Evolutionary conservation across 2,113 vertebrate species (phyloP).

Genomic region (Chaetodon auriga): DNA sequence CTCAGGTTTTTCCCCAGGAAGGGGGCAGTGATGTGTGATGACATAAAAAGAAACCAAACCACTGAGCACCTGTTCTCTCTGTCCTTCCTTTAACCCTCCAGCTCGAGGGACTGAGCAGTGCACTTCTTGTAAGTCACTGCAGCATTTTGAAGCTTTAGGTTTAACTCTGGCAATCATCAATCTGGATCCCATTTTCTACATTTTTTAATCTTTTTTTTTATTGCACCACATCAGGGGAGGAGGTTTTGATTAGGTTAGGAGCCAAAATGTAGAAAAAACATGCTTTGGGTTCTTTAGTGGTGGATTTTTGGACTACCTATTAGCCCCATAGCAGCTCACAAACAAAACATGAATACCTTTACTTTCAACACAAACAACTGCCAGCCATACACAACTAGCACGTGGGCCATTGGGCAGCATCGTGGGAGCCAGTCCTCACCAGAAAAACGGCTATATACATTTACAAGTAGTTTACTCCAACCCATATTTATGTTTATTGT

Average conservation of each 20-base stretch:
- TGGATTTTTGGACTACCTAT: neutral
- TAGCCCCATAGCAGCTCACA: neutral
- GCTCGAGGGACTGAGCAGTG: neutral
- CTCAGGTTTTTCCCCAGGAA: constrained; percentile 36
- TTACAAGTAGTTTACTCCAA: too few relatives aligned
- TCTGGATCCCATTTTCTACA: neutral
- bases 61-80: constrained; percentile 33
- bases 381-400: neutral
- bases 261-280: neutral
- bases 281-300: neutral
- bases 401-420: too few relatives aligned
- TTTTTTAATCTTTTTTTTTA: neutral
- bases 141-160: neutral
- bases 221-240: neutral
- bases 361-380: neutral
- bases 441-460: too few relatives aligned
- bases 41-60: constrained; percentile 31
- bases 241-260: too few relatives aligned
- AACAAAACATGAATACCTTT: neutral
- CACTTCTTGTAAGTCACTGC: neutral
- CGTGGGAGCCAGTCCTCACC: too few relatives aligned
- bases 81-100: constrained; percentile 33
- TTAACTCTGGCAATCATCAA: neutral
- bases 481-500: too few relatives aligned
- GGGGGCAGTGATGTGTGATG: constrained; percentile 25